Conservation (phyloP, 1,140 invertebrate genomes). For the Babylonia areolata region DNA sequence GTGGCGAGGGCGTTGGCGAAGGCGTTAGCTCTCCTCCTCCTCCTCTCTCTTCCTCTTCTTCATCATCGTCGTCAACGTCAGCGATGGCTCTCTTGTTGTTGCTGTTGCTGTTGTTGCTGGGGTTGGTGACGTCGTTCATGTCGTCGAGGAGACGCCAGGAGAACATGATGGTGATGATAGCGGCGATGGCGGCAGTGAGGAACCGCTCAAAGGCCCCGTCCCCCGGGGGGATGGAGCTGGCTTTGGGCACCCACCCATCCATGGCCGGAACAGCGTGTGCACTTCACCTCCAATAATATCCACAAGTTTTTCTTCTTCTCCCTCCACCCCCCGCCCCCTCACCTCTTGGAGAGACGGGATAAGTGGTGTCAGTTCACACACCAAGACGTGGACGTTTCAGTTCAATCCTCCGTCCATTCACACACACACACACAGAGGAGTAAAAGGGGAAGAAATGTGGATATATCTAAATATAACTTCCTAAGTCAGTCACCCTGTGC, state of each 20-base stretch:
- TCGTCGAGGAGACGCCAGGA: conserved; percentile 71
- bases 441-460: too few species aligned
- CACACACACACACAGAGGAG: neutral
- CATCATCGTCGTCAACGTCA: neutral
- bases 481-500: too few species aligned
- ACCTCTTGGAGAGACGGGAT: neutral
- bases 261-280: neutral
- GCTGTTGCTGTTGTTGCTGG: too few species aligned
- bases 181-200: conserved; percentile 69
- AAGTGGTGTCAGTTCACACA: neutral
- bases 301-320: too few species aligned
- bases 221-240: conserved; percentile 36
- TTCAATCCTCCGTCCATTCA: too few species aligned
- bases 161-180: conserved; percentile 73
- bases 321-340: neutral
- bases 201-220: conserved; percentile 73
- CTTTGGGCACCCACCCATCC: conserved; percentile 44
- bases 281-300: too few species aligned
- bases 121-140: conserved; percentile 34
- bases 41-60: neutral
- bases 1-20: neutral
- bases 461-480: too few species aligned
- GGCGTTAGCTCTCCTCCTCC: neutral
- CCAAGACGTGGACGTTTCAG: neutral
- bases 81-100: too few species aligned